A percentile compares a stretch with the other conserved stretches of the same genome.
phyloP scores from a whole-genome alignment of 1,140 invertebrate species.

The Oryctes rhinoceros region DNA sequence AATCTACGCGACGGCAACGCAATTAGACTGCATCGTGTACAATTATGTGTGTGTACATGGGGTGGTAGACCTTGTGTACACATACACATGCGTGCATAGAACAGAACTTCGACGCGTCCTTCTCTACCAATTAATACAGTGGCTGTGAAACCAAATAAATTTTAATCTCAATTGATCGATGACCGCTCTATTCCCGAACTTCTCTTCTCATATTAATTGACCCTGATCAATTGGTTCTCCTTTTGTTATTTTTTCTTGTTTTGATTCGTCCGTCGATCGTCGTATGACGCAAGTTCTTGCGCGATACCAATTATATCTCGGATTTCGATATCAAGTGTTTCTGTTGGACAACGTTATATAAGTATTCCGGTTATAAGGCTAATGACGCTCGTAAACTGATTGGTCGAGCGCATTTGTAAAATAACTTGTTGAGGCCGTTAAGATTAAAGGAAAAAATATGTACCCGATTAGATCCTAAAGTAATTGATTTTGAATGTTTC shows the following conservation, averaged over 20 bases:
- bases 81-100: not conserved
- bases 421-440: no score
- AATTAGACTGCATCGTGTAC: not conserved
- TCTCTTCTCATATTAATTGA: slow-evolving; percentile 7
- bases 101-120: not conserved
- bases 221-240: slow-evolving; percentile 20
- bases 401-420: no score
- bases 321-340: not conserved
- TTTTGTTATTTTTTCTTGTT: slow-evolving; percentile 10
- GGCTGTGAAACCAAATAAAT: not conserved
- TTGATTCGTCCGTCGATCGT: not conserved
- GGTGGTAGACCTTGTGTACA: not conserved
- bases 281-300: slow-evolving; percentile 8
- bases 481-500: no score
- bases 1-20: not conserved
- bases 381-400: not conserved
- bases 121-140: not conserved
- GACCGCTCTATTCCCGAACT: not conserved
- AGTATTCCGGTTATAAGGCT: not conserved
- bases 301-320: not conserved
- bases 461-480: no score
- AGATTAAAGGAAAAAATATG: no score
- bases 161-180: slow-evolving; percentile 15
- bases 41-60: not conserved
- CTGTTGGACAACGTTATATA: not conserved